Percentiles rank a stretch among this genome's conserved stretches.
Evolutionary conservation across 2,888 invertebrate genomes (phyloP).

Genomic region (Dilophus febrilis): DNA sequence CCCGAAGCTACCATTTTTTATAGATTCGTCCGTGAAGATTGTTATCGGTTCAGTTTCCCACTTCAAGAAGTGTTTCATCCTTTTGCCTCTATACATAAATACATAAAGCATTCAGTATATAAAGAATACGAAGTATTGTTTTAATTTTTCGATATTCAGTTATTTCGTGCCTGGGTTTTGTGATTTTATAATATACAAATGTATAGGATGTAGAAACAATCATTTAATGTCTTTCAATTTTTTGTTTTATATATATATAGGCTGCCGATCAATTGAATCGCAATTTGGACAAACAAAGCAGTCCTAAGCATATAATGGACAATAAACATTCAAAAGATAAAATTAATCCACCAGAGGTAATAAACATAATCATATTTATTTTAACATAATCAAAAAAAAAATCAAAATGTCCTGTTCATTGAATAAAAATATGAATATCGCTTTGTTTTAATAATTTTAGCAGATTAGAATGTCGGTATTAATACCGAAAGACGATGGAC

Average conservation of each 20-base stretch:
- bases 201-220: too few species aligned
- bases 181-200: too few species aligned
- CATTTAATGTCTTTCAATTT: too few species aligned
- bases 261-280: constrained; percentile 17
- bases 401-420: constrained; percentile 16
- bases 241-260: constrained; percentile 1
- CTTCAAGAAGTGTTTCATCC: too few species aligned
- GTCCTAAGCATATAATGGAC: neutral
- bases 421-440: neutral
- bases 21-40: too few species aligned
- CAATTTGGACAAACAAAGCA: neutral
- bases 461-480: constrained; percentile 58
- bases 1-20: too few species aligned
- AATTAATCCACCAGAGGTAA: constrained; percentile 20
- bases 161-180: too few species aligned
- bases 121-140: too few species aligned
- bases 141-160: too few species aligned
- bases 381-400: constrained; percentile 17
- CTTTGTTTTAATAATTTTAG: neutral
- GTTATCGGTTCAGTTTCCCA: too few species aligned
- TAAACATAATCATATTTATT: constrained; percentile 16
- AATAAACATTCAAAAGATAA: constrained; percentile 20
- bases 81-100: too few species aligned
- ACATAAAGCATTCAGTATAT: too few species aligned
- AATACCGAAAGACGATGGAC: constrained; percentile 45